These are phyloP conservation scores for Trypoxylon attenuatum DNA, from an alignment of 2,888 invertebrate genomes.

Conservation along the genomic window DNA sequence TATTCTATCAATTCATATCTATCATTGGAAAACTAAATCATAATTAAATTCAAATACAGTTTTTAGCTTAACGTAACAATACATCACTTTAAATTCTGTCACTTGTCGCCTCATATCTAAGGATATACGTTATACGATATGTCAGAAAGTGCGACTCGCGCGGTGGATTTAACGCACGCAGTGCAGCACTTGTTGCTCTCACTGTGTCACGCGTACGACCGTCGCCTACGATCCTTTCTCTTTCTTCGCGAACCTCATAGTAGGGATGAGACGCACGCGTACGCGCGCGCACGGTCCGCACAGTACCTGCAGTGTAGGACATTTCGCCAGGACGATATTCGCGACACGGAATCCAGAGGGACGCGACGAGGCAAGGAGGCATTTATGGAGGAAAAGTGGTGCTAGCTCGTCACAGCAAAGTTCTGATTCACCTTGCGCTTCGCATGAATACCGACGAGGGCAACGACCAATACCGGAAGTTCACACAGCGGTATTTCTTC, in stretches of 20 bases:
- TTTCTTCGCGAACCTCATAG: neutral
- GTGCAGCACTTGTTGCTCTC: conserved; percentile 36
- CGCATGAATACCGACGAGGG: conserved; percentile 36
- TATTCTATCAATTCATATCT: too few species aligned
- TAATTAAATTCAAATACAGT: too few species aligned
- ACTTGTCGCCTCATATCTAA: too few species aligned
- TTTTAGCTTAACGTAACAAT: too few species aligned
- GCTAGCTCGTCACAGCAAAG: conserved; percentile 26
- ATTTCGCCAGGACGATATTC: conserved; percentile 21
- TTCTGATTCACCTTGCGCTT: conserved; percentile 37
- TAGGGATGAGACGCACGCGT: neutral
- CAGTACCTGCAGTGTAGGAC: neutral
- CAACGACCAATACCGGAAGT: conserved; percentile 38
- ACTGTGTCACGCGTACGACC: neutral
- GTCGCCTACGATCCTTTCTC: neutral
- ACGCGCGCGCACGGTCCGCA: neutral
- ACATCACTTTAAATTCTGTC: too few species aligned
- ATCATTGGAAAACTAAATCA: too few species aligned
- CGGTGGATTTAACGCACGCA: conserved; percentile 5
- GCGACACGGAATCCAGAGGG: conserved; percentile 7
- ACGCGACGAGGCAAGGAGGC: too few species aligned
- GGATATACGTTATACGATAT: too few species aligned
- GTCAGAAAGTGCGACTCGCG: too few species aligned
- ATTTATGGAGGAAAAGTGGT: conserved; percentile 30
- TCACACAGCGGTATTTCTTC: too few species aligned